Evolutionary conservation across 2,113 vertebrate species (phyloP), one percentile per base, ranked within the genome.

Genomic region (Scatophagus argus): DNA sequence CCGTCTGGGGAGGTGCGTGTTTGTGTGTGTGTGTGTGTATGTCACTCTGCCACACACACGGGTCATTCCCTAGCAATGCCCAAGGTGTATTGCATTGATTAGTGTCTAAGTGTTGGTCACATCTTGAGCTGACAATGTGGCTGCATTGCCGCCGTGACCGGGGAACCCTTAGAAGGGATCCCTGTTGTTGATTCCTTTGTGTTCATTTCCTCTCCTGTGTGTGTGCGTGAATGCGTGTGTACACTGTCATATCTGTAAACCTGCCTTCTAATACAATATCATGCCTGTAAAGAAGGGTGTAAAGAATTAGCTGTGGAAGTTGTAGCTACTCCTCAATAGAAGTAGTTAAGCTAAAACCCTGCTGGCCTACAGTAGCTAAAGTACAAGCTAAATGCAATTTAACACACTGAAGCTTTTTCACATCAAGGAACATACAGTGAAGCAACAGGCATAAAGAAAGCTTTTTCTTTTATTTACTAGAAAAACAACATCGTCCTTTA

Each of bases 1-100:
- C 84, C 56, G 76, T 92, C 85, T 88, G 71, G 75, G 80, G 81
- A 87, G 82, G 82, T 85, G 76, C 81, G 78, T 73, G 38, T 38
- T 64, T 27, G 74, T 36, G 72, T 54, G 67, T 58, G 72, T 79
- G 41, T 71, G 74, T 60, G 70, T 47, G 66, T 31, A 51, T 84
- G 82, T 82, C 80, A 74, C 69, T 41, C 69, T 41, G 65, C 44
- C 52, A 75, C 64, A 68, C 80, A 84, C 60, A 70, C 0, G 31
- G 88, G 88, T 86, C 75, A 65, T 71, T 68, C 85, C 54, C 62
- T 62, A 68, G 83, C 84, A 66, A 51, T 81, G 87, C 87, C 90
- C 82, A 74, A 81, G 68, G 85, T 89, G 80, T 5, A 84, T 87
- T 77, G 73, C 81, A 91, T 86, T 90, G 88, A 92, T 91, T 90